Conservation (phyloP, 2,888 invertebrate species). For the Phengaris arion region DNA sequence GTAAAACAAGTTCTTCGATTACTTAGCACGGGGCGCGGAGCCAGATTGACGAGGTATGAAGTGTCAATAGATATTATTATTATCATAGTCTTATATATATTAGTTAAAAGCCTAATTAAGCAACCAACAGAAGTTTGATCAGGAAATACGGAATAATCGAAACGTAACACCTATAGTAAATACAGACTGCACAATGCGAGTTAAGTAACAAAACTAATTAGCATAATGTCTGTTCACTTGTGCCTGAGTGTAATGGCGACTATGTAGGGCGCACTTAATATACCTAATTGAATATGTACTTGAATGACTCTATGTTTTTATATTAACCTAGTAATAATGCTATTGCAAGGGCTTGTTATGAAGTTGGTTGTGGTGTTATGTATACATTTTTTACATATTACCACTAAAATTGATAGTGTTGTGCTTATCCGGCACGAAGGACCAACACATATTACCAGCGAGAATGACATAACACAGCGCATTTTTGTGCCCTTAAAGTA, state of each 20-base stretch:
- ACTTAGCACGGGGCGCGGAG: no score
- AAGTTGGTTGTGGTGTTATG: neutral
- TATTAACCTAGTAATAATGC: neutral
- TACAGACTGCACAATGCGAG: slow-evolving; percentile 29
- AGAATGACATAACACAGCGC: neutral
- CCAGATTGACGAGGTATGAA: no score
- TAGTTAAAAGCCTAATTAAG: neutral
- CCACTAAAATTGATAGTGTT: neutral
- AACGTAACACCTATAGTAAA: neutral
- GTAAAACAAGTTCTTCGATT: no score
- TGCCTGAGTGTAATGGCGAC: neutral
- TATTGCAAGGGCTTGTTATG: neutral
- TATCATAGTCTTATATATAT: no score
- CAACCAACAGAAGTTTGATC: neutral
- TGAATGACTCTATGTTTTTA: neutral
- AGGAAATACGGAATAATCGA: slow-evolving; percentile 11
- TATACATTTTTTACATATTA: no score
- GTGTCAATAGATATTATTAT: no score
- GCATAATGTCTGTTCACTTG: slow-evolving; percentile 25
- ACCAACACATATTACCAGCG: neutral
- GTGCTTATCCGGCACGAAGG: neutral
- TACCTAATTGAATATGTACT: slow-evolving; percentile 7
- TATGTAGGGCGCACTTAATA: neutral
- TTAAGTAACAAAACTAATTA: slow-evolving; percentile 40
- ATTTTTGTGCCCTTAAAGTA: neutral